Conservation (phyloP, 2,888 invertebrate genomes). For the Achlya flavicornis region DNA sequence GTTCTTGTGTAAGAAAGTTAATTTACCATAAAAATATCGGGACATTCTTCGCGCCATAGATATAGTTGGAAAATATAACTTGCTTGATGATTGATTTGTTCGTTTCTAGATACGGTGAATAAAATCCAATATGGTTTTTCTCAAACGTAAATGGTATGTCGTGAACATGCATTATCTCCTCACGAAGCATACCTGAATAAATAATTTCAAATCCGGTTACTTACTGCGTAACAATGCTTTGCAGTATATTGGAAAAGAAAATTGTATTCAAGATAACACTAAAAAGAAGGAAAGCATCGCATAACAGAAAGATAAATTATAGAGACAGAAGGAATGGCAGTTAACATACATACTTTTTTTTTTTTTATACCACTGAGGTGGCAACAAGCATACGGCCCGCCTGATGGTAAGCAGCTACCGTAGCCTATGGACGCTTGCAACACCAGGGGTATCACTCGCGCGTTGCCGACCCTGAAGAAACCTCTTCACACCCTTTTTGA, state of each 20-base stretch:
- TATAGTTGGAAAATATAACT: neutral
- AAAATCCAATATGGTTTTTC: constrained; percentile 32
- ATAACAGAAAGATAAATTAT: neutral
- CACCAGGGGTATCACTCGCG: no score
- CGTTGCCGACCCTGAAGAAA: no score
- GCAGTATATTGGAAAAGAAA: neutral
- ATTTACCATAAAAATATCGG: neutral
- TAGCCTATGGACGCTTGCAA: no score
- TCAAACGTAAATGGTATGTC: constrained; percentile 38
- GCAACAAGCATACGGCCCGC: no score
- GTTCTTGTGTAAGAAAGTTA: neutral
- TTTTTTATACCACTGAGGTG: no score
- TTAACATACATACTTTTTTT: neutral
- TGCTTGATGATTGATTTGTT: constrained; percentile 19
- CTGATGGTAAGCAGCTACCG: no score
- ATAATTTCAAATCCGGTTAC: constrained; percentile 7
- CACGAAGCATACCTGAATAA: constrained; percentile 12
- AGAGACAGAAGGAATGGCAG: neutral
- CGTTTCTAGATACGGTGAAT: constrained; percentile 40
- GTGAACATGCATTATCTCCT: constrained; percentile 12
- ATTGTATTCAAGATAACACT: neutral
- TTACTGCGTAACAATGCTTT: neutral
- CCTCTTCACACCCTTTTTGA: no score
- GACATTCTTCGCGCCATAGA: neutral
- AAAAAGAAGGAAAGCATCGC: neutral